phyloP scores from a whole-genome alignment of 2,113 vertebrate genomes.

The Polyodon spathula region DNA sequence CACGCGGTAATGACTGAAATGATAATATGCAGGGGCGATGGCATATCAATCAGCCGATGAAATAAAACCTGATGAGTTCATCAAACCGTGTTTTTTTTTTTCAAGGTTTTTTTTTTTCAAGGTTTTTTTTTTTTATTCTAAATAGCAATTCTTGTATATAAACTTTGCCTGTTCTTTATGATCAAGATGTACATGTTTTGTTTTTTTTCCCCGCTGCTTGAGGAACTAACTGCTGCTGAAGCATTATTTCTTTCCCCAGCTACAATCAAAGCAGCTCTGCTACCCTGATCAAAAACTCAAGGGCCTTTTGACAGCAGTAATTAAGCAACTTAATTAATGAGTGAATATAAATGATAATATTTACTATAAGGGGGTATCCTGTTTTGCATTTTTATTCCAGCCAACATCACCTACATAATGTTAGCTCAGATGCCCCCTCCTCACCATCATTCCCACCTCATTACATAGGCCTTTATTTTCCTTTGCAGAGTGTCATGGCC shows the following conservation, averaged over 20 bases:
- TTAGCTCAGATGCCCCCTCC: neutral
- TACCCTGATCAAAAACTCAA: conserved; percentile 57
- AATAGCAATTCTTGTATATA: too few species aligned
- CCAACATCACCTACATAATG: conserved; percentile 21
- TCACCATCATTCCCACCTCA: neutral
- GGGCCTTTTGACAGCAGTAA: conserved; percentile 77
- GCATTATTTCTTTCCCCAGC: conserved; percentile 28
- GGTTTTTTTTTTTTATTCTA: too few species aligned
- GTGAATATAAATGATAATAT: conserved; percentile 78
- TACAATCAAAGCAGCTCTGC: conserved; percentile 46
- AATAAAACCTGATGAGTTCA: conserved; percentile 16
- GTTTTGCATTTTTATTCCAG: conserved; percentile 66
- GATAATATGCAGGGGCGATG: neutral
- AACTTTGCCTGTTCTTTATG: conserved; percentile 10
- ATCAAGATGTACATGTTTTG: conserved; percentile 1
- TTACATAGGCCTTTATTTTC: neutral
- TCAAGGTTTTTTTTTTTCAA: neutral
- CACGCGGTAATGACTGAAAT: conserved; percentile 19
- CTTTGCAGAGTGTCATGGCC: conserved; percentile 8
- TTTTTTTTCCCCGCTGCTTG: conserved; percentile 12
- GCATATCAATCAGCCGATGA: conserved; percentile 13
- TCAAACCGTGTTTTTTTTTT: conserved; percentile 1
- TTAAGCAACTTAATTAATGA: conserved; percentile 82
- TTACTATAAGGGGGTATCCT: conserved; percentile 71
- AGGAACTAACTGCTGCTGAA: conserved; percentile 2